These are phyloP conservation scores for Agonopterix alstromeriana DNA, from an alignment of 2,888 invertebrate genomes.

Conservation along the genomic window DNA sequence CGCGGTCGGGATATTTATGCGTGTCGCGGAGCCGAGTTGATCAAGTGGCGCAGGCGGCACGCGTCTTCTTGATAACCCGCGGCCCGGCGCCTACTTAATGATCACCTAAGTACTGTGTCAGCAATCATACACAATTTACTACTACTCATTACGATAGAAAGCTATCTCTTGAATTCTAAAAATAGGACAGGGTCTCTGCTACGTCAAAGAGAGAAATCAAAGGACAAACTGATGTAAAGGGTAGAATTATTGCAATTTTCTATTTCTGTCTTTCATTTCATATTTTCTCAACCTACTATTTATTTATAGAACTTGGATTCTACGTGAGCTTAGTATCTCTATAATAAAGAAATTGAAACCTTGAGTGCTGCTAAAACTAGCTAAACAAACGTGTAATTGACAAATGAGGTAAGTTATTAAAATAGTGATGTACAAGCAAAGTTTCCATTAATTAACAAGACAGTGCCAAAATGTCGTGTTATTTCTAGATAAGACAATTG, in stretches of 20 bases:
- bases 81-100: slow-evolving; percentile 48
- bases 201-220: too few species aligned
- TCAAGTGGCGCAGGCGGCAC: slow-evolving; percentile 34
- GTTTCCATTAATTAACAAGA: too few species aligned
- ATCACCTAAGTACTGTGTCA: background rate
- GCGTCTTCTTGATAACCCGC: slow-evolving; percentile 64
- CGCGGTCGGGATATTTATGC: slow-evolving; percentile 51
- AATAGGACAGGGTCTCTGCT: too few species aligned
- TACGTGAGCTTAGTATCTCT: too few species aligned
- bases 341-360: too few species aligned
- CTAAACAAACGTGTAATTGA: too few species aligned
- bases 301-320: too few species aligned
- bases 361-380: too few species aligned
- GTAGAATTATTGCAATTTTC: background rate
- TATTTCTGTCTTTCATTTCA: too few species aligned
- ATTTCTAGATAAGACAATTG: slow-evolving; percentile 8
- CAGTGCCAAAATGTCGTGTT: background rate
- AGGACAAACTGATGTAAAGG: background rate
- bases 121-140: slow-evolving; percentile 3
- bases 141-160: background rate
- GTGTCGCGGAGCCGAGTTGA: slow-evolving; percentile 13
- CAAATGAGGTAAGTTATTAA: background rate
- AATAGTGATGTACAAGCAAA: background rate
- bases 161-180: too few species aligned
- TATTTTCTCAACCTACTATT: too few species aligned